phyloP scores from a whole-genome alignment of 2,113 vertebrate genomes.

The Marmota monax region DNA sequence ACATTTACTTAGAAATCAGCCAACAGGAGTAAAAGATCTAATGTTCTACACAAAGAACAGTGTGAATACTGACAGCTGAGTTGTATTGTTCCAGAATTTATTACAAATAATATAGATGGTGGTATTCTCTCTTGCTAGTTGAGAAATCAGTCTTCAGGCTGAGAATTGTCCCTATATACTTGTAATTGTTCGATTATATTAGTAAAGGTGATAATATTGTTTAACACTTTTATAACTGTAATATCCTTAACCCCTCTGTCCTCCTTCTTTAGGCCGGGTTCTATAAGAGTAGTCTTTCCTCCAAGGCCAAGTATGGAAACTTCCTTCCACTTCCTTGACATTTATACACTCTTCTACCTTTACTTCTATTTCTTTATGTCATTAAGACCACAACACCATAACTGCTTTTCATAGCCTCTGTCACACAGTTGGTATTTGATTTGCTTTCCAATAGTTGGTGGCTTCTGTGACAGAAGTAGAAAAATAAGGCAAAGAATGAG shows the following conservation, averaged over 20 bases:
- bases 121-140: constrained; percentile 2
- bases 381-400: neutral
- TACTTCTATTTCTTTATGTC: constrained; percentile 18
- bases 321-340: constrained; percentile 20
- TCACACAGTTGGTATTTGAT: neutral
- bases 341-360: neutral
- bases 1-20: constrained; percentile 31
- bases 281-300: neutral
- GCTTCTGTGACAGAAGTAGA: neutral
- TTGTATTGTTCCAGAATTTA: constrained; percentile 75
- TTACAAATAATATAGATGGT: constrained; percentile 68
- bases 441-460: neutral
- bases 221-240: neutral
- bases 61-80: constrained; percentile 69
- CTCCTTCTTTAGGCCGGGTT: neutral
- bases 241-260: neutral
- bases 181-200: neutral
- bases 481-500: neutral
- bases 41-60: constrained; percentile 54
- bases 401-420: neutral
- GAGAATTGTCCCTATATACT: neutral
- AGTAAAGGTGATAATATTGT: neutral
- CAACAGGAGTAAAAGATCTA: constrained; percentile 49
- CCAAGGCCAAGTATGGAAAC: neutral
- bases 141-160: constrained; percentile 46